Percentiles rank a stretch among this genome's conserved stretches.
phyloP scores from a whole-genome alignment of 2,888 invertebrate genomes.

The Cistogaster globosa region DNA sequence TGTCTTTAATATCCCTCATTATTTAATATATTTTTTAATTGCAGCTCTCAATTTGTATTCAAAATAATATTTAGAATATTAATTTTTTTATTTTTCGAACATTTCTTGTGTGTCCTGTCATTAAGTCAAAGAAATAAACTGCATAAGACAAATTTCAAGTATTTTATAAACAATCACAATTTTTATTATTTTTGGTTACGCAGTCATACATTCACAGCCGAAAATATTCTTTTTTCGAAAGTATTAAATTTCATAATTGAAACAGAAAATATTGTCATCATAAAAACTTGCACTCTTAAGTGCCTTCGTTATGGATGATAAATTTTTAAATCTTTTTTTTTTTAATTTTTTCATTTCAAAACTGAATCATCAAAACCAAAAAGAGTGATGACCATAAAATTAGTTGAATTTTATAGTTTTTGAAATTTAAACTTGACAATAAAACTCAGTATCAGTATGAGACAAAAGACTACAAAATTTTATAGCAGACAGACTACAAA shows the following conservation, averaged over 20 bases:
- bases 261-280: constrained; percentile 56
- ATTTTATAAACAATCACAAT: constrained; percentile 60
- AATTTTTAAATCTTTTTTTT: constrained; percentile 32
- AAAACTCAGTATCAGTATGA: not conserved
- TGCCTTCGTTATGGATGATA: constrained; percentile 60
- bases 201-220: not conserved
- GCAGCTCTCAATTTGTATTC: not conserved
- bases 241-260: constrained; percentile 65
- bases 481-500: too few relatives aligned
- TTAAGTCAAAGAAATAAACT: not conserved
- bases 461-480: too few relatives aligned
- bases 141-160: constrained; percentile 49
- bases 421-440: not conserved
- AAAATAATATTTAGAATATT: not conserved
- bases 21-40: constrained; percentile 7
- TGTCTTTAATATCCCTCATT: not conserved
- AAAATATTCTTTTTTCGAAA: constrained; percentile 26
- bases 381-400: constrained; percentile 63
- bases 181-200: constrained; percentile 7
- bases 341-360: not conserved
- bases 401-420: constrained; percentile 1
- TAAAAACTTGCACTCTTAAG: constrained; percentile 44
- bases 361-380: constrained; percentile 4
- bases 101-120: not conserved
- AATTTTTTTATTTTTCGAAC: not conserved